Evolutionary conservation across 2,797 vertebrate genomes (phyloP).

Genomic region (Halcyon smyrnensis): DNA sequence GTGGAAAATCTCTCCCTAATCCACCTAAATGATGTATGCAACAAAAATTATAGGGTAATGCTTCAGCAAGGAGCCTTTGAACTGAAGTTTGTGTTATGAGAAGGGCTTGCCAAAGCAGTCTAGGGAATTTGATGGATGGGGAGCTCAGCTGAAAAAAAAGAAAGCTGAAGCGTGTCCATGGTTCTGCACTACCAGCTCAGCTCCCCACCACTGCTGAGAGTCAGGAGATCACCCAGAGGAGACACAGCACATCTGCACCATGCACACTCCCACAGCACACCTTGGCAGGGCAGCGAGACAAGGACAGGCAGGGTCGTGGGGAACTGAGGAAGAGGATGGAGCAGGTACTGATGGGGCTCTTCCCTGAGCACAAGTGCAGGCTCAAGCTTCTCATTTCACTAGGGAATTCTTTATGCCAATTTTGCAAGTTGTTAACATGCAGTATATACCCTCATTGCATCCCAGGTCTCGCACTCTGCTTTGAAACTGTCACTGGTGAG

Average conservation of each 20-base stretch:
- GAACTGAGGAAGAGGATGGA: background rate
- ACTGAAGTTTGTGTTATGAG: background rate
- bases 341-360: accelerated
- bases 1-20: background rate
- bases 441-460: background rate
- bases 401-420: background rate
- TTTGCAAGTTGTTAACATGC: background rate
- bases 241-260: background rate
- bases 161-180: background rate
- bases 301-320: background rate
- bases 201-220: accelerated
- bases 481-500: background rate
- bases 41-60: background rate
- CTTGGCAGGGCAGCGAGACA: accelerated
- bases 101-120: background rate
- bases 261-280: accelerated
- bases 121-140: no score
- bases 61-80: background rate
- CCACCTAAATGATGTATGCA: background rate
- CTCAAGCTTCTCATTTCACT: background rate
- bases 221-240: background rate
- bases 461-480: background rate
- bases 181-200: background rate
- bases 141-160: background rate
- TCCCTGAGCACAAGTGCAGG: background rate